Percentiles rank a stretch among this genome's conserved stretches.
Evolutionary conservation across 1,140 invertebrate species (phyloP).

Genomic region (Orussus abietinus): DNA sequence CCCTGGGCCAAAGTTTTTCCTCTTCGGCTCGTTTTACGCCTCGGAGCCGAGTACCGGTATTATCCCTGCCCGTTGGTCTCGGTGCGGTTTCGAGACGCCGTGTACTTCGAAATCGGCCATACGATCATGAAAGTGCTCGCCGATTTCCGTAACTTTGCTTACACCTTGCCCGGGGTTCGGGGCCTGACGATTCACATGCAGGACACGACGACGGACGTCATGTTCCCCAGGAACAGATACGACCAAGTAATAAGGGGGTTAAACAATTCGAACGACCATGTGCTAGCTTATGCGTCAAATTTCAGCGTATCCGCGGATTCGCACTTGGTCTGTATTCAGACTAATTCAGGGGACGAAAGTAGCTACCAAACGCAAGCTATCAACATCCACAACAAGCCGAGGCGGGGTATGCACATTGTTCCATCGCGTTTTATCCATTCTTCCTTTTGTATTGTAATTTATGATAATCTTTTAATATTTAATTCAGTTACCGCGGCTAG

Average conservation of each 20-base stretch:
- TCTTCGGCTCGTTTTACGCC: slow-evolving; percentile 69
- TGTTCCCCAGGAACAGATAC: slow-evolving; percentile 78
- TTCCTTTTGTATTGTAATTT: slow-evolving; percentile 8
- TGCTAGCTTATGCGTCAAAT: slow-evolving; percentile 78
- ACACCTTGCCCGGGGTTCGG: slow-evolving; percentile 73
- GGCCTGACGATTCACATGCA: slow-evolving; percentile 83
- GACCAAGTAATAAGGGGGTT: slow-evolving; percentile 80
- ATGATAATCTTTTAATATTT: slow-evolving; percentile 16
- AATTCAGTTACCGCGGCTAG: slow-evolving; percentile 76
- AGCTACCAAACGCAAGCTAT: slow-evolving; percentile 80
- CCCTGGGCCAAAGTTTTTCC: slow-evolving; percentile 86
- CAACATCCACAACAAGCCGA: slow-evolving; percentile 78
- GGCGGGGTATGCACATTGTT: slow-evolving; percentile 60
- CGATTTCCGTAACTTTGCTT: slow-evolving; percentile 84
- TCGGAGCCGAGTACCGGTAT: slow-evolving; percentile 84
- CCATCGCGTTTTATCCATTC: slow-evolving; percentile 1
- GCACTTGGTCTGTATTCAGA: slow-evolving; percentile 85
- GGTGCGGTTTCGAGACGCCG: slow-evolving; percentile 72
- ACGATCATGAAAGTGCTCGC: slow-evolving; percentile 87
- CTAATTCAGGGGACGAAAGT: slow-evolving; percentile 64
- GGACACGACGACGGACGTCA: slow-evolving; percentile 74
- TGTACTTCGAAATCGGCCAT: slow-evolving; percentile 85
- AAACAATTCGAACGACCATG: slow-evolving; percentile 80
- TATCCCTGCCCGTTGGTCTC: slow-evolving; percentile 85
- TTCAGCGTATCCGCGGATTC: slow-evolving; percentile 80